Evolutionary conservation across 1,140 invertebrate genomes (phyloP), one percentile per base, ranked within the genome.

Genomic region (Microvelia longipes): DNA sequence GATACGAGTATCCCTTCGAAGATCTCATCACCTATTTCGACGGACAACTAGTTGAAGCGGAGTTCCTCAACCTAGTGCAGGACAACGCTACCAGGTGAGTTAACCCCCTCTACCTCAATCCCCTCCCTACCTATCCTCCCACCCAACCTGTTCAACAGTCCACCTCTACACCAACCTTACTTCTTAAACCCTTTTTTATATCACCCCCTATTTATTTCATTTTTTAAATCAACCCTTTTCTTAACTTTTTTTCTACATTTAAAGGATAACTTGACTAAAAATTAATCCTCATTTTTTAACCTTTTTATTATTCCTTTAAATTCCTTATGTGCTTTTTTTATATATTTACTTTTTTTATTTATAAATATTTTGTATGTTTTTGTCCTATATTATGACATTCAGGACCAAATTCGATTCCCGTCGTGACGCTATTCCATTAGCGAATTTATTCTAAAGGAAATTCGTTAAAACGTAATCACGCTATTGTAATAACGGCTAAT

Each of bases 1-100:
- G 95, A 28, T 98, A 88, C 77, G 96, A 98, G 78, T 98, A 98
- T 84, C 94, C 95, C 0, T 98, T 94, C 78, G 94, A 96, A 81
- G 94, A 95, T 80, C 82, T 85, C 2, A 95, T 91, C 75, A 97
- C 91, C 1, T 98, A 97, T 79, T 97, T 92, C 78, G 95, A 98
- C 80, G 96, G 96, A 0, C 95, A 98, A 81, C 82, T 96, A 25
- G 88, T 98, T 35, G 96, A 98, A 80, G 90, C 93, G 0, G 95
- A 98, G 81, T 98, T 96, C 80, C 84, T 84, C 73, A 95, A 94
- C 79, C 85, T 96, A 67, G 85, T 94, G 1, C 80, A 84, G 24
- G 85, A 94, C 74, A 87, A 87, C 74, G 81, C 86, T 76, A 92
- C 90, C 0, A 85, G 90, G 83, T 85, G 79, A 72, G 72, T 72